Conservation (phyloP, 1,140 invertebrate genomes). For the Phocides pigmalion region DNA sequence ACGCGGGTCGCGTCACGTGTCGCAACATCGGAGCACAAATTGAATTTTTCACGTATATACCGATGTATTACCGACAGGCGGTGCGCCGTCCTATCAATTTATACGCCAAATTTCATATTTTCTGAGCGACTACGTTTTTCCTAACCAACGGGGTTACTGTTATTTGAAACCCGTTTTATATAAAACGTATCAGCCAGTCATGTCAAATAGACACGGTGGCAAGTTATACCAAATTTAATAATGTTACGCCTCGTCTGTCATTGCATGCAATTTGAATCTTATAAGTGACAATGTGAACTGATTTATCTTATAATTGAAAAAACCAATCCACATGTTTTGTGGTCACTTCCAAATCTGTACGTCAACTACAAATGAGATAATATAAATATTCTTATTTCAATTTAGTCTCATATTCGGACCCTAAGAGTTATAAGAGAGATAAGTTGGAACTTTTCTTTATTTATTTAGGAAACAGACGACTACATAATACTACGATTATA, state of each 20-base stretch:
- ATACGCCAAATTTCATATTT: conserved; percentile 35
- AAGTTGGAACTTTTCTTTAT: too few species aligned
- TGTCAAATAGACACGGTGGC: not conserved
- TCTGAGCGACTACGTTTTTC: conserved; percentile 7
- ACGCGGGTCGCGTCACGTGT: conserved; percentile 26
- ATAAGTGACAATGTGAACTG: too few species aligned
- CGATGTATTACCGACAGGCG: conserved; percentile 33
- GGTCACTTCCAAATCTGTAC: too few species aligned
- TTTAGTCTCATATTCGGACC: too few species aligned
- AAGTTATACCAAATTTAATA: not conserved
- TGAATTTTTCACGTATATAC: conserved; percentile 36
- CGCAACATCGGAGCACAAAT: conserved; percentile 21
- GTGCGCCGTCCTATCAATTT: conserved; percentile 28
- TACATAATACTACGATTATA: too few species aligned
- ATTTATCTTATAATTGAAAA: too few species aligned
- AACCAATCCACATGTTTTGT: too few species aligned
- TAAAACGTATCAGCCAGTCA: not conserved
- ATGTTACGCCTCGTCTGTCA: not conserved
- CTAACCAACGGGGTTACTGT: not conserved
- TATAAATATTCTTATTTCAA: too few species aligned
- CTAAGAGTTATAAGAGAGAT: too few species aligned
- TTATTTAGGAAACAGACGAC: too few species aligned
- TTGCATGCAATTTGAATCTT: not conserved
- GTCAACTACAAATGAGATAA: too few species aligned
- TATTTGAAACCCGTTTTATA: not conserved